These are phyloP conservation scores for Turnix velox DNA, from an alignment of 2,113 vertebrate genomes.

Conservation along the genomic window DNA sequence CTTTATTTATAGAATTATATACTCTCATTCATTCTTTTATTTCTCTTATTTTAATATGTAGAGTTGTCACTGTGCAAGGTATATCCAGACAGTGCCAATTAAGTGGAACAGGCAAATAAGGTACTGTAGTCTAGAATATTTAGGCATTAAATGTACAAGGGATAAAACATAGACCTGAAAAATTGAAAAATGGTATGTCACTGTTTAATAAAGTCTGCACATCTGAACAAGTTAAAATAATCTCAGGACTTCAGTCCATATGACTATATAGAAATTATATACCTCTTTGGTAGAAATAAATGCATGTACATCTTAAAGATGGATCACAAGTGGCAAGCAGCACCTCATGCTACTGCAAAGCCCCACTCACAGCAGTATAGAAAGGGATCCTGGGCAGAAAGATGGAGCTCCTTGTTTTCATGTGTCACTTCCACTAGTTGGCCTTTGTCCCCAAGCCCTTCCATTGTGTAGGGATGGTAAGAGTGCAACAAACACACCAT, in stretches of 20 bases:
- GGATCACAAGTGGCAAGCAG: background rate
- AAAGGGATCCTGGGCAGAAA: background rate
- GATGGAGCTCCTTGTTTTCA: background rate
- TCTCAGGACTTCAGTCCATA: background rate
- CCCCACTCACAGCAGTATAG: fast-evolving
- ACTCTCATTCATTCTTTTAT: background rate
- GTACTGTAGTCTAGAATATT: background rate
- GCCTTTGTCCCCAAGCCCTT: background rate
- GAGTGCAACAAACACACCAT: background rate
- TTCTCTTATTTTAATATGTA: background rate
- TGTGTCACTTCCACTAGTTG: background rate
- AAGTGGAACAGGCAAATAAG: background rate
- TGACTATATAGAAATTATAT: background rate
- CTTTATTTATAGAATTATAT: background rate
- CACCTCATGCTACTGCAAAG: background rate
- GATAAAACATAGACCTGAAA: background rate
- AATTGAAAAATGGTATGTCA: background rate
- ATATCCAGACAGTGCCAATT: background rate
- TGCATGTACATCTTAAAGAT: background rate
- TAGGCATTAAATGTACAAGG: background rate
- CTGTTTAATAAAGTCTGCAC: background rate
- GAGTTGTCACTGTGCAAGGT: background rate
- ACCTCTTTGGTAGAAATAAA: background rate
- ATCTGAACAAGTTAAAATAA: background rate
- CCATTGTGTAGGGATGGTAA: background rate